Percentiles rank a stretch among this genome's conserved stretches.
Evolutionary conservation across 2,113 vertebrate species (phyloP).

Genomic region (Triplophysa rosa): DNA sequence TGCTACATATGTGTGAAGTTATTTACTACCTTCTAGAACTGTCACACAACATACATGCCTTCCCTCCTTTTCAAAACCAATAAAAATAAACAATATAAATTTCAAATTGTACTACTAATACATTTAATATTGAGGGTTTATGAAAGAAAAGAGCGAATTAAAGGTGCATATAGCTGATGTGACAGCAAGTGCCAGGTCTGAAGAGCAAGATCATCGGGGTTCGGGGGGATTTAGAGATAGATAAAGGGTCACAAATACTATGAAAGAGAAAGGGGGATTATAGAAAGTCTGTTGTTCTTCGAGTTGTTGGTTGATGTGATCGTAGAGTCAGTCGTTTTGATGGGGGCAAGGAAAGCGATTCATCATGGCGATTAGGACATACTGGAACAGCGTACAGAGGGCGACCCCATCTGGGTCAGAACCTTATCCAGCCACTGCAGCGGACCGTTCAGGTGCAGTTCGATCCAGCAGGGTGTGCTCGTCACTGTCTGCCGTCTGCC

Average conservation of each 20-base stretch:
- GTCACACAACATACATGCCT: conserved; percentile 52
- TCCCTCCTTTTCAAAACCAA: conserved; percentile 62
- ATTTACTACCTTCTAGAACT: conserved; percentile 77
- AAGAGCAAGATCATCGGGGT: conserved; percentile 79
- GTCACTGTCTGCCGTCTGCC: conserved; percentile 93
- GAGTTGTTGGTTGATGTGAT: conserved; percentile 55
- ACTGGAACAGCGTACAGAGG: conserved; percentile 96
- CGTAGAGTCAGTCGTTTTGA: conserved; percentile 66
- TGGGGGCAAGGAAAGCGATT: conserved; percentile 60
- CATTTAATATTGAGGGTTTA: conserved; percentile 79
- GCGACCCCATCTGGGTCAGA: conserved; percentile 98
- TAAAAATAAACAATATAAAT: conserved; percentile 57
- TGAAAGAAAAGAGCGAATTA: conserved; percentile 74
- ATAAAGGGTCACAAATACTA: conserved; percentile 16
- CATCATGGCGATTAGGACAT: conserved; percentile 84
- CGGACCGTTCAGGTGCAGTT: conserved; percentile 96
- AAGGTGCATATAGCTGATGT: conserved; percentile 86
- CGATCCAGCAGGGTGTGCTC: conserved; percentile 99
- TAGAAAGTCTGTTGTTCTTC: conserved; percentile 74
- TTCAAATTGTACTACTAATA: conserved; percentile 78
- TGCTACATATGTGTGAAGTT: conserved; percentile 71
- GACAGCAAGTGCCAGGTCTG: conserved; percentile 83
- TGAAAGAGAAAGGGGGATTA: conserved; percentile 58
- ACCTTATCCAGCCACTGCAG: conserved; percentile 99
- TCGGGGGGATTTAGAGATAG: background rate